Percentiles rank a stretch among this genome's conserved stretches.
phyloP scores from a whole-genome alignment of 2,797 vertebrate genomes.

The Phalloptychus januarius region DNA sequence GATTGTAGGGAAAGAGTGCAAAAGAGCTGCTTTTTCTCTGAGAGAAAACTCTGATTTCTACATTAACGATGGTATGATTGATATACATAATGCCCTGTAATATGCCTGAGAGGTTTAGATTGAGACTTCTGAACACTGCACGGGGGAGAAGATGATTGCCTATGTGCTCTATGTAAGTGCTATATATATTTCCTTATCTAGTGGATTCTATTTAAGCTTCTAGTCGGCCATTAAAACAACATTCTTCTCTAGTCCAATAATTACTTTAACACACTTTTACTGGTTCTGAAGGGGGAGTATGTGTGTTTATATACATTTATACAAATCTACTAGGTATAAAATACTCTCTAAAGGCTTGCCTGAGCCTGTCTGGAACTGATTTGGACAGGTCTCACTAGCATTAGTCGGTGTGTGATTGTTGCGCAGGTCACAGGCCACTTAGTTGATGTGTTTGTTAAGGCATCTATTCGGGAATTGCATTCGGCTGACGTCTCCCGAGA shows the following conservation, averaged over 20 bases:
- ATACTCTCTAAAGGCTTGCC: slow-evolving; percentile 73
- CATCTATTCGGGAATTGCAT: slow-evolving; percentile 84
- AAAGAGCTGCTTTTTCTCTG: slow-evolving; percentile 48
- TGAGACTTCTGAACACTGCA: slow-evolving; percentile 65
- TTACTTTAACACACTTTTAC: slow-evolving; percentile 54
- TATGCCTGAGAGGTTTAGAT: slow-evolving; percentile 76
- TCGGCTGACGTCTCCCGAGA: slow-evolving; percentile 54
- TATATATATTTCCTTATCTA: slow-evolving; percentile 62
- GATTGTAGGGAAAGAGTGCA: slow-evolving; percentile 76
- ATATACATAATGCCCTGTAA: slow-evolving; percentile 74
- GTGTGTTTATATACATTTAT: slow-evolving; percentile 77
- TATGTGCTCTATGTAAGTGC: slow-evolving; percentile 81
- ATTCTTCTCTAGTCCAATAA: slow-evolving; percentile 43
- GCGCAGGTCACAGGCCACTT: slow-evolving; percentile 83
- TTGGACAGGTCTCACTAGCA: slow-evolving; percentile 77
- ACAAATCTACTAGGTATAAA: slow-evolving; percentile 76
- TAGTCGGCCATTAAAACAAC: slow-evolving; percentile 53
- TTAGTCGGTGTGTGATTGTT: slow-evolving; percentile 83
- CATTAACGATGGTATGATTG: slow-evolving; percentile 55
- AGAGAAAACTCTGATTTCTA: slow-evolving; percentile 24
- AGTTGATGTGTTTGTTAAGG: slow-evolving; percentile 78
- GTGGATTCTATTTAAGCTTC: slow-evolving; percentile 62
- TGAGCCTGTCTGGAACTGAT: slow-evolving; percentile 73
- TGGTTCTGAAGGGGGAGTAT: slow-evolving; percentile 48
- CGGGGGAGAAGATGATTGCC: slow-evolving; percentile 72